Evolutionary conservation across 1,140 invertebrate genomes (phyloP), one percentile per base, ranked within the genome.

Genomic region (Drosophila auraria): DNA sequence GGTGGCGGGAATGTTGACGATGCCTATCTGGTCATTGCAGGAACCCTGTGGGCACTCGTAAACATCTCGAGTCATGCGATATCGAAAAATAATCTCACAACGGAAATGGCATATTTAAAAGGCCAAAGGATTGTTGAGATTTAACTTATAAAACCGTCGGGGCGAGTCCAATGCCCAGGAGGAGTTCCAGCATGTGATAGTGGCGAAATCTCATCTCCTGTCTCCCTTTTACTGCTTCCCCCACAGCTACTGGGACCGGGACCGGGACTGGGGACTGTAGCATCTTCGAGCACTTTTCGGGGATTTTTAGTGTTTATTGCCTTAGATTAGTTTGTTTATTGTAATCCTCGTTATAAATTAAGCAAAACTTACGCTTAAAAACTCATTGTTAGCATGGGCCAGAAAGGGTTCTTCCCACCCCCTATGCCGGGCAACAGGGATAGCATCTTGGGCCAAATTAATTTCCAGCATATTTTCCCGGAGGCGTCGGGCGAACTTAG

Each of bases 231-330:
- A 30, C 27, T 27, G 45, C 15, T 40, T 40, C 38, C 49, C 49
- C 60, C 30, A 20, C 45, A 42, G 61, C 78, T 30, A 40, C 49
- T 20, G 47, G 45, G 38, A 40, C 49, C 15, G 47, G 45, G 36
- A 45, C 30, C 38, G 49, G 33, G 30, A 9, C 33, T 40, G 36
- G 30, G 4, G 54, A 57, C 54, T 25, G 54, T 40, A 76, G 72
- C 56, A 27, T 51, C 71, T 74, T 61, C 68, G 14, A 51, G 61
- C 84, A 89, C 82, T 90, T 86, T 86, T 78, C 45, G 87, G 82
- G 86, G 86, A 91, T 91, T 90, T 90, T 90, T 90, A 90, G 87
- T 86, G 87, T 90, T 90, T 90, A 90, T 90, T 90, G 87, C 79
- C 82, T 38, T 77, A 90, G 86, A 90, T 90, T 90, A 90, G 87